Evolutionary conservation across 2,113 vertebrate genomes (phyloP).

Genomic region (Chionis minor): DNA sequence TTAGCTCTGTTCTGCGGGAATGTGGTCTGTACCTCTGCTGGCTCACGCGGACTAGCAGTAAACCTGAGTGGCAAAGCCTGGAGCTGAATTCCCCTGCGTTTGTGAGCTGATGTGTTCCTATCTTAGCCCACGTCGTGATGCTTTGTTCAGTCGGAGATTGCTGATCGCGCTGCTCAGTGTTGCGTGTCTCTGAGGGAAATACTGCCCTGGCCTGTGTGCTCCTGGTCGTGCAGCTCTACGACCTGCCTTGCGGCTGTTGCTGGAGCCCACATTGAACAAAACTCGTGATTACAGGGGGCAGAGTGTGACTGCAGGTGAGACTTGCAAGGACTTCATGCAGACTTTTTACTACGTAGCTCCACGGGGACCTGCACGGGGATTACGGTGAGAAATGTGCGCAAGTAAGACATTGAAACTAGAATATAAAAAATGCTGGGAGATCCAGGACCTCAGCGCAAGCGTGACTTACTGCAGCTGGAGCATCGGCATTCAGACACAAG

Average conservation of each 20-base stretch:
- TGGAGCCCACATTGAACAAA: not conserved
- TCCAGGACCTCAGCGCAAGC: not conserved
- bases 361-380: not conserved
- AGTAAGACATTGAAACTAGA: not conserved
- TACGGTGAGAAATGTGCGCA: not conserved
- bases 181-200: not conserved
- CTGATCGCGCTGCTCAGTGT: not conserved
- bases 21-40: fast-evolving
- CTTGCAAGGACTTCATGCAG: not conserved
- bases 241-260: not conserved
- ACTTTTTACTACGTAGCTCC: not conserved
- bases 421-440: not conserved
- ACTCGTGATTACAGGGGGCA: not conserved
- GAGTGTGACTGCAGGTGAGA: not conserved
- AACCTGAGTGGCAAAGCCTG: not conserved
- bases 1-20: not conserved
- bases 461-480: not conserved
- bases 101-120: not conserved
- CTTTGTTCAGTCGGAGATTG: not conserved
- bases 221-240: not conserved
- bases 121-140: fast-evolving
- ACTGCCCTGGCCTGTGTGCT: not conserved
- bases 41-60: not conserved
- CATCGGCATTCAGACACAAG: not conserved
- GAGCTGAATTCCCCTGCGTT: not conserved